These are phyloP conservation scores for Belgica antarctica DNA, from an alignment of 2,888 invertebrate genomes.

Conservation along the genomic window DNA sequence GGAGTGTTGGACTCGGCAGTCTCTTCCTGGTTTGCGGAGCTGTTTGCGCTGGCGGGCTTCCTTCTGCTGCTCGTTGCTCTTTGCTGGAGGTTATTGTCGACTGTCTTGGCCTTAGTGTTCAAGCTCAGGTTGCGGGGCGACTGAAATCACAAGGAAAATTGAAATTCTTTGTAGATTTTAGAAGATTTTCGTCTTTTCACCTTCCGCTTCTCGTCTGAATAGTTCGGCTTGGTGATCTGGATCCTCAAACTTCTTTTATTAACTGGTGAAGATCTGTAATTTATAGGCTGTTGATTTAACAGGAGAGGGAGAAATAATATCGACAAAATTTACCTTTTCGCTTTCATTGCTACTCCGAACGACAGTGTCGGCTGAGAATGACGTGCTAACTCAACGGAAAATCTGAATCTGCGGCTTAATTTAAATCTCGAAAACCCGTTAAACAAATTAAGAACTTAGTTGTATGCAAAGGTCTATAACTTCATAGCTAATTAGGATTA, in stretches of 20 bases:
- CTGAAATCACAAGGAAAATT: conserved; percentile 67
- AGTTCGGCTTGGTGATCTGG: background rate
- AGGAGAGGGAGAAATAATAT: too few relatives aligned
- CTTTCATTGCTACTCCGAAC: background rate
- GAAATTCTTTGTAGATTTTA: conserved; percentile 55
- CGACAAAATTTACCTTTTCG: conserved; percentile 18
- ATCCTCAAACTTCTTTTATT: conserved; percentile 17
- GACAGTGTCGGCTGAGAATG: background rate
- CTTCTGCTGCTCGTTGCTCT: background rate
- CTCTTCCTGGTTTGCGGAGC: background rate
- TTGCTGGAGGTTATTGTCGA: background rate
- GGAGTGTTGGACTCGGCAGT: background rate
- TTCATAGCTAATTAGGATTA: too few relatives aligned
- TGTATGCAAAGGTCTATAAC: too few relatives aligned
- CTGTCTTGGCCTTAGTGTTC: background rate
- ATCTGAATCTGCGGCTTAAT: background rate
- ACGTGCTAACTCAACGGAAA: background rate
- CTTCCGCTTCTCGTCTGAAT: conserved; percentile 12
- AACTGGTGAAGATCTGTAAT: background rate
- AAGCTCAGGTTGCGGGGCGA: background rate
- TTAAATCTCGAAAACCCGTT: background rate
- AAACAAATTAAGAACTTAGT: background rate
- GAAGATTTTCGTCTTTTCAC: background rate
- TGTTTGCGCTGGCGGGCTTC: background rate
- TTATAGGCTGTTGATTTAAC: background rate